A percentile compares a stretch with the other conserved stretches of the same genome.
phyloP scores from a whole-genome alignment of 2,888 invertebrate genomes.

The Papilio protenor region DNA sequence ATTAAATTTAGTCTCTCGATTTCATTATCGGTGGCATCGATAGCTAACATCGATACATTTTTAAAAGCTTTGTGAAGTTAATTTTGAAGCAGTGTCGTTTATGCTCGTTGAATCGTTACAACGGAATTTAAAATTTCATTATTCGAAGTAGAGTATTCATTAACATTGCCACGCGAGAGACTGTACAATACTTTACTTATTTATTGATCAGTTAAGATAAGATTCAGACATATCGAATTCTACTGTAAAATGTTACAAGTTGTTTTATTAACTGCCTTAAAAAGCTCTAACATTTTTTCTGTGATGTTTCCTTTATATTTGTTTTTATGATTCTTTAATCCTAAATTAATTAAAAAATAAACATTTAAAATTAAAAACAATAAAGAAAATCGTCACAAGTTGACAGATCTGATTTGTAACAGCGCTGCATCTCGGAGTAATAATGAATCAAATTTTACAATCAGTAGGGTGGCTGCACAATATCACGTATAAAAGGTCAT shows the following conservation, averaged over 20 bases:
- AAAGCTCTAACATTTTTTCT: neutral
- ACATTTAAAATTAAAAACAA: slow-evolving; percentile 27
- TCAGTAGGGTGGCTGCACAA: slow-evolving; percentile 64
- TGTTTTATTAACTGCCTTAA: slow-evolving; percentile 8
- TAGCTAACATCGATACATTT: slow-evolving; percentile 32
- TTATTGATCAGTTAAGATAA: slow-evolving; percentile 36
- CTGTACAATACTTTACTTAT: slow-evolving; percentile 17
- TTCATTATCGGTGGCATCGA: slow-evolving; percentile 14
- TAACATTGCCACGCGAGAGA: slow-evolving; percentile 24
- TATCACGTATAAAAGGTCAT: slow-evolving; percentile 79
- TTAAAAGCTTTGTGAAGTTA: slow-evolving; percentile 39
- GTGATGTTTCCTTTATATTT: neutral
- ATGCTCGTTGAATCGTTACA: slow-evolving; percentile 20
- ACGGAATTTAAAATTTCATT: slow-evolving; percentile 28
- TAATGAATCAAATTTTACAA: slow-evolving; percentile 65
- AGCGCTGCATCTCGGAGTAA: slow-evolving; percentile 41
- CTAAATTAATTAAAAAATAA: neutral
- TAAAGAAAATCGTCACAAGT: slow-evolving; percentile 12
- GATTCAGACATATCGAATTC: slow-evolving; percentile 21
- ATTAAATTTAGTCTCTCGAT: slow-evolving; percentile 37
- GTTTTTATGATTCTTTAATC: neutral
- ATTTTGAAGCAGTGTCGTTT: slow-evolving; percentile 25
- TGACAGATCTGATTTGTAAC: slow-evolving; percentile 30
- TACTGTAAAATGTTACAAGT: slow-evolving; percentile 17
- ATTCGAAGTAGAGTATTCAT: slow-evolving; percentile 24